phyloP scores from a whole-genome alignment of 2,113 vertebrate genomes.

The Rhinoderma darwinii region DNA sequence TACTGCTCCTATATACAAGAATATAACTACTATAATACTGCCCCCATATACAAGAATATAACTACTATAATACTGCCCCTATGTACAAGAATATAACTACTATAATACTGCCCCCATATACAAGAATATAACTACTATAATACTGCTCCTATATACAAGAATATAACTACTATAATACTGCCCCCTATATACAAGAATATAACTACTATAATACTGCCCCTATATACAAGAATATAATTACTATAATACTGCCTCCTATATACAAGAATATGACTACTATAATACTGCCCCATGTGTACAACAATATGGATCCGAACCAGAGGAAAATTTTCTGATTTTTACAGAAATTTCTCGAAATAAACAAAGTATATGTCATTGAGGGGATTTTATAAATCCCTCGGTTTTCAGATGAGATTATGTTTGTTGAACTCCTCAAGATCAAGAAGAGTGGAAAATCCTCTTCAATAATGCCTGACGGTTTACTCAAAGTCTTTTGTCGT shows the following conservation, averaged over 20 bases:
- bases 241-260: neutral
- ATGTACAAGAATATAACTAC: too few relatives aligned
- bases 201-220: neutral
- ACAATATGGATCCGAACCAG: too few relatives aligned
- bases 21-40: too few relatives aligned
- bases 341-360: too few relatives aligned
- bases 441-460: neutral
- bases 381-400: neutral
- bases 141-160: too few relatives aligned
- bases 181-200: neutral
- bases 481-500: neutral
- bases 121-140: too few relatives aligned
- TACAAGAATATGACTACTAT: slow-evolving; percentile 1
- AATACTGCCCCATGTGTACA: neutral
- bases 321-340: too few relatives aligned
- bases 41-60: too few relatives aligned
- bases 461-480: neutral
- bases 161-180: too few relatives aligned
- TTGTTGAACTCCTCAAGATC: neutral
- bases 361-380: neutral
- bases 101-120: too few relatives aligned
- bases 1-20: too few relatives aligned
- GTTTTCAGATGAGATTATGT: neutral
- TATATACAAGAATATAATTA: slow-evolving; percentile 5
- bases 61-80: too few relatives aligned